Evolutionary conservation across 2,797 vertebrate species (phyloP), one percentile per base, ranked within the genome.

Genomic region (Hydrocynus forskahlii): DNA sequence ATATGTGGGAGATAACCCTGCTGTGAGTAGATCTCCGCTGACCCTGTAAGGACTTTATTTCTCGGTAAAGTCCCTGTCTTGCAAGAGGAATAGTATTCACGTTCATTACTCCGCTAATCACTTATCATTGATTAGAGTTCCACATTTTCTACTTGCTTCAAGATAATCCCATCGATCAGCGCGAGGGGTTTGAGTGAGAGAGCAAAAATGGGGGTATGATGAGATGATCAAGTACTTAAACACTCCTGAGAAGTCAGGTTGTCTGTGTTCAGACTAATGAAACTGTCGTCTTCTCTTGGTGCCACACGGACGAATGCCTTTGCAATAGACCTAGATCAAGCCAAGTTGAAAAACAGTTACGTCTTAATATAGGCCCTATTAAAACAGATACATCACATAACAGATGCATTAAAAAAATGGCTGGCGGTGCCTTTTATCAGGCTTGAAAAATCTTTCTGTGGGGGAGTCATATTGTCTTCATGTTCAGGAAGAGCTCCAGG

Each of bases 401-500:
- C 29, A 66, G 52, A 54, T 9, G 29, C 7, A 57, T 63, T 80
- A 67, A 81, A 72, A 21, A 21, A 80, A 80, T 52, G 43, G 66
- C 64, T 43, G 48, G 14, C 55, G 76, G 78, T 75, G 72, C 50
- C 48, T 71, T 80, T 70, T 29, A 79, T 82, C 69, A 52, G 85
- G 85, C 69, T 87, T 19, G 84, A 67, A 81, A 78, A 79, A 84
- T 86, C 48, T 10, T 73, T 38, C 35, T 38, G 25, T 55, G 45
- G 17, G 50, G 19, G 23, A 54, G 75, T 43, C 75, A 81, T 43
- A 80, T 85, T 87, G 80, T 84, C 72, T 87, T 67, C 14, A 64
- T 76, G 80, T 69, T 81, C 76, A 84, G 83, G 84, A 90, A 82
- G 77, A 75, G 64, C 82, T 87, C 87, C 86, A 89, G 84, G 29